Percentiles rank a stretch among this genome's conserved stretches.
Evolutionary conservation across 2,888 invertebrate species (phyloP).

Genomic region (Pilophorus perplexus): DNA sequence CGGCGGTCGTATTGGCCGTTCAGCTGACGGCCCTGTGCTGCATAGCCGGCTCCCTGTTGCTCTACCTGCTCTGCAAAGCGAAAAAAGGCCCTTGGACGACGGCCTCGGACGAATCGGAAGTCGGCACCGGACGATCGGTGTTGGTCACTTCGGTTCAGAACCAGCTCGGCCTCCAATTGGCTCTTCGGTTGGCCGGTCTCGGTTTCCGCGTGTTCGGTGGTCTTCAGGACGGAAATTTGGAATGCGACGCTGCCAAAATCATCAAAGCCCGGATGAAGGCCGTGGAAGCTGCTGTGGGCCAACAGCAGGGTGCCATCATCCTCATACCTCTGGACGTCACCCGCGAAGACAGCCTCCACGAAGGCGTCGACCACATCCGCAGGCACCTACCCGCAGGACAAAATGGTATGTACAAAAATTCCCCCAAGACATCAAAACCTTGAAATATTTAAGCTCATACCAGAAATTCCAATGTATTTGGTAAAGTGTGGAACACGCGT

Average conservation of each 20-base stretch:
- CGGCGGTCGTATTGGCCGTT: slow-evolving; percentile 74
- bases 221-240: slow-evolving; percentile 50
- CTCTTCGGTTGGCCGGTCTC: slow-evolving; percentile 65
- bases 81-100: slow-evolving; percentile 42
- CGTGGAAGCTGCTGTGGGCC: slow-evolving; percentile 52
- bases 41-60: slow-evolving; percentile 76
- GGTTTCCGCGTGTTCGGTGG: slow-evolving; percentile 80
- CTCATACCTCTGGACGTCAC: slow-evolving; percentile 75
- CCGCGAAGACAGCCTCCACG: slow-evolving; percentile 74
- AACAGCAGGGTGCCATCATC: slow-evolving; percentile 54
- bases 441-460: background rate
- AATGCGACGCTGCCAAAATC: slow-evolving; percentile 47
- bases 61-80: slow-evolving; percentile 75
- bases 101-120: slow-evolving; percentile 47
- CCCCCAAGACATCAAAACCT: too few species aligned
- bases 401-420: too few species aligned
- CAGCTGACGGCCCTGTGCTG: slow-evolving; percentile 78
- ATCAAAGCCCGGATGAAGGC: slow-evolving; percentile 54
- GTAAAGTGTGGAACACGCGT: background rate
- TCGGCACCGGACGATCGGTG: slow-evolving; percentile 64
- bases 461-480: background rate
- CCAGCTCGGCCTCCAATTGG: slow-evolving; percentile 72
- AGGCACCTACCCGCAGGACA: slow-evolving; percentile 79
- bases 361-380: slow-evolving; percentile 73
- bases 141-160: slow-evolving; percentile 78